Conservation (phyloP, 1,140 invertebrate species). For the Panulirus ornatus region DNA sequence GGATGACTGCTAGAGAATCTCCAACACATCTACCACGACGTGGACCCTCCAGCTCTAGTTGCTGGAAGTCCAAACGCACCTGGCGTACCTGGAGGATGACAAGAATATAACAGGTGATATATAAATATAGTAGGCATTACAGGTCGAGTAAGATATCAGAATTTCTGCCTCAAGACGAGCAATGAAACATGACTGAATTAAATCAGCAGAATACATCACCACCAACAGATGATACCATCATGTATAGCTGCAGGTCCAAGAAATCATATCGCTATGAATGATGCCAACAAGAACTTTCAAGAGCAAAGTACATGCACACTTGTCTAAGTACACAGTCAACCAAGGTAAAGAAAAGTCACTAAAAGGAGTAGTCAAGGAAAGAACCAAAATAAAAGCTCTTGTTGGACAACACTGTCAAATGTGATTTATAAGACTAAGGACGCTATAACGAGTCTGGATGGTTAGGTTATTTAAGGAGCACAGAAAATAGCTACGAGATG, state of each 20-base stretch:
- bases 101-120: neutral
- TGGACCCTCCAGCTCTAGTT: conserved; percentile 31
- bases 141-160: too few relatives aligned
- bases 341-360: too few relatives aligned
- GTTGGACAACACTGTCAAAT: too few relatives aligned
- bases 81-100: conserved; percentile 42
- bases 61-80: conserved; percentile 43
- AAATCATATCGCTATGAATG: neutral
- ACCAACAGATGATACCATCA: neutral
- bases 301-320: too few relatives aligned
- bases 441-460: too few relatives aligned
- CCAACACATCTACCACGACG: conserved; percentile 12
- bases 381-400: too few relatives aligned
- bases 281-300: neutral
- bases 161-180: too few relatives aligned
- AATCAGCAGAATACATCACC: neutral
- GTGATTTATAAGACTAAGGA: too few relatives aligned
- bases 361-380: too few relatives aligned
- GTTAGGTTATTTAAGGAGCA: too few relatives aligned
- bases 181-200: neutral
- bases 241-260: neutral
- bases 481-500: too few relatives aligned
- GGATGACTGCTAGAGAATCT: neutral
- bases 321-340: too few relatives aligned
- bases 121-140: neutral